A percentile compares a stretch with the other conserved stretches of the same genome.
Evolutionary conservation across 2,888 invertebrate genomes (phyloP).

Genomic region (Drosophila putrida): DNA sequence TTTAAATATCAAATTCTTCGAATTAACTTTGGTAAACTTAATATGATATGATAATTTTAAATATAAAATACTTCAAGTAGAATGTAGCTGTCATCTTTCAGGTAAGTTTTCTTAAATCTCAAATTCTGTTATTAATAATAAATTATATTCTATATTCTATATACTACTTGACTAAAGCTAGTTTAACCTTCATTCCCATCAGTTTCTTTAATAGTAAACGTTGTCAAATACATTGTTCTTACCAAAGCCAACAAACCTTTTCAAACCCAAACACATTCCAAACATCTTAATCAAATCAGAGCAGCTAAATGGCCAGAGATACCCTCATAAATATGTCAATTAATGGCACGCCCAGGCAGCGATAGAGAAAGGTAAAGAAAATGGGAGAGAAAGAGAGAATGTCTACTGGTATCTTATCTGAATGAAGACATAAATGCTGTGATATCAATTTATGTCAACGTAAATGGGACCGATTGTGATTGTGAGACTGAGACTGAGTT

Average conservation of each 20-base stretch:
- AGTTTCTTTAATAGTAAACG: constrained; percentile 19
- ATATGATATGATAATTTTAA: too few species aligned
- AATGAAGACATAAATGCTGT: constrained; percentile 81
- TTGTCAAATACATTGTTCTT: constrained; percentile 9
- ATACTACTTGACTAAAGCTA: too few species aligned
- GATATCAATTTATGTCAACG: constrained; percentile 84
- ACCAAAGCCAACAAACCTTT: neutral
- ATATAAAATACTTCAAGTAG: neutral
- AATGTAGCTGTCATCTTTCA: neutral
- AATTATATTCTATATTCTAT: neutral
- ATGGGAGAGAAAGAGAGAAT: neutral
- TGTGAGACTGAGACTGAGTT: constrained; percentile 26
- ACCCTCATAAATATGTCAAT: constrained; percentile 83
- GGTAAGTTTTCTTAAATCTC: neutral
- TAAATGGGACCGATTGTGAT: constrained; percentile 69
- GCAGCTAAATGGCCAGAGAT: constrained; percentile 55
- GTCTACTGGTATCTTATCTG: constrained; percentile 63
- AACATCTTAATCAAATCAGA: constrained; percentile 72
- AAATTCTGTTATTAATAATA: neutral
- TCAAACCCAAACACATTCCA: constrained; percentile 30
- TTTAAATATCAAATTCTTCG: neutral
- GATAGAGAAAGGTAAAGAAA: neutral
- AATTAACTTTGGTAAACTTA: too few species aligned
- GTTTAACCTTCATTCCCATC: neutral
- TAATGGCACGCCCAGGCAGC: constrained; percentile 60